Evolutionary conservation across 1,140 invertebrate genomes (phyloP).

Genomic region (Drosophila bocki): DNA sequence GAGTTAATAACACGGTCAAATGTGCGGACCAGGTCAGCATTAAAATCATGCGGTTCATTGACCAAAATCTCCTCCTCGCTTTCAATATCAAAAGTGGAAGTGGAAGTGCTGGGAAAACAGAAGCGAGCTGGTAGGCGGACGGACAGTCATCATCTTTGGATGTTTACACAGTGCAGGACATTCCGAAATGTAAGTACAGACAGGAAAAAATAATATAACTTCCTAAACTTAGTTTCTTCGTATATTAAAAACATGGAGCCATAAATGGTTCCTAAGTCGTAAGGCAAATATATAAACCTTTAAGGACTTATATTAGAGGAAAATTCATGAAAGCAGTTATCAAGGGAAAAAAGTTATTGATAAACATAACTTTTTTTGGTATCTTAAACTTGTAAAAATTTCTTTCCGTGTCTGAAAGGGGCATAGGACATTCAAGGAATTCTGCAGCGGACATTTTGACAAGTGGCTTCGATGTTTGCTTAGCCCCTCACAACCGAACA

Average conservation of each 20-base stretch:
- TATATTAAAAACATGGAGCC: not conserved
- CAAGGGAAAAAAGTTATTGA: too few relatives aligned
- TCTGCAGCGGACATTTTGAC: conserved; percentile 56
- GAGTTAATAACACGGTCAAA: conserved; percentile 59
- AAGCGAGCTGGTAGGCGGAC: conserved; percentile 28
- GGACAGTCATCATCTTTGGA: conserved; percentile 23
- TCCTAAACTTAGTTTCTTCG: not conserved
- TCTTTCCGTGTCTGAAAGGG: conserved; percentile 4
- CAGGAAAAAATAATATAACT: not conserved
- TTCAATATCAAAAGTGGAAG: conserved; percentile 77
- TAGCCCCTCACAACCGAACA: conserved; percentile 25
- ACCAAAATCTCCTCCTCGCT: conserved; percentile 60
- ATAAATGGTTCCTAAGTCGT: too few relatives aligned
- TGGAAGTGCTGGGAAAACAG: conserved; percentile 41
- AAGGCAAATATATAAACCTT: too few relatives aligned
- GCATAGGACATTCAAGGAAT: not conserved
- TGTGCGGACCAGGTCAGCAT: conserved; percentile 52
- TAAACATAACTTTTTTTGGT: too few relatives aligned
- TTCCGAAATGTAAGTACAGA: not conserved
- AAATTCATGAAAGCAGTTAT: too few relatives aligned
- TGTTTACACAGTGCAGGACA: conserved; percentile 51
- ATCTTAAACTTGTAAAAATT: too few relatives aligned
- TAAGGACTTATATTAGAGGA: not conserved
- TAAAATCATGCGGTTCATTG: conserved; percentile 82
- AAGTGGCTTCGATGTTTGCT: conserved; percentile 71